Percentiles rank a stretch among this genome's conserved stretches.
phyloP scores from a whole-genome alignment of 2,888 invertebrate species.

The Plusia festucae region DNA sequence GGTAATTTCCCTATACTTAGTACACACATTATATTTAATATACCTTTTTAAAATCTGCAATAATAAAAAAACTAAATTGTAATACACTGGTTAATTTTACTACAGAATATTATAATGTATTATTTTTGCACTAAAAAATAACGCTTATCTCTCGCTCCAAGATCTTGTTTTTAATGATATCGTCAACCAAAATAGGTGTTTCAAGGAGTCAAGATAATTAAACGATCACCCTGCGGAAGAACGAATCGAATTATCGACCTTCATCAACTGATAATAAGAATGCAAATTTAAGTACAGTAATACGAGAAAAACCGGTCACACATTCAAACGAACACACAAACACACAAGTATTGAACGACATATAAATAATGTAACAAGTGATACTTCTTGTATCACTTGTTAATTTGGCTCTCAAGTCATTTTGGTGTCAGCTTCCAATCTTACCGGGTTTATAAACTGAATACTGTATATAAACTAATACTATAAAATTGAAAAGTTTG shows the following conservation, averaged over 20 bases:
- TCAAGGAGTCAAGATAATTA: constrained; percentile 39
- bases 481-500: too few relatives aligned
- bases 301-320: neutral
- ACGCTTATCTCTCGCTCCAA: too few relatives aligned
- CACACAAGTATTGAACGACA: neutral
- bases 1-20: too few relatives aligned
- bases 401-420: too few relatives aligned
- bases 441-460: too few relatives aligned
- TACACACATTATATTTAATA: too few relatives aligned
- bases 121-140: neutral
- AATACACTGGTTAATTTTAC: neutral
- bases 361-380: too few relatives aligned
- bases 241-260: constrained; percentile 47
- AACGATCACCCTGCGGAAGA: constrained; percentile 49
- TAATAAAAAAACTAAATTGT: neutral
- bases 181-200: constrained; percentile 9
- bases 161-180: constrained; percentile 11
- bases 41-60: too few relatives aligned
- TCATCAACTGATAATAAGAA: constrained; percentile 50
- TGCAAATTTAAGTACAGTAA: constrained; percentile 43
- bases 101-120: too few relatives aligned
- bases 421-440: too few relatives aligned
- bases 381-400: too few relatives aligned
- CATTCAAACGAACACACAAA: neutral
- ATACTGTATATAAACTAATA: too few relatives aligned